Conservation (phyloP, 2,888 invertebrate species). For the Plebejus anna region DNA sequence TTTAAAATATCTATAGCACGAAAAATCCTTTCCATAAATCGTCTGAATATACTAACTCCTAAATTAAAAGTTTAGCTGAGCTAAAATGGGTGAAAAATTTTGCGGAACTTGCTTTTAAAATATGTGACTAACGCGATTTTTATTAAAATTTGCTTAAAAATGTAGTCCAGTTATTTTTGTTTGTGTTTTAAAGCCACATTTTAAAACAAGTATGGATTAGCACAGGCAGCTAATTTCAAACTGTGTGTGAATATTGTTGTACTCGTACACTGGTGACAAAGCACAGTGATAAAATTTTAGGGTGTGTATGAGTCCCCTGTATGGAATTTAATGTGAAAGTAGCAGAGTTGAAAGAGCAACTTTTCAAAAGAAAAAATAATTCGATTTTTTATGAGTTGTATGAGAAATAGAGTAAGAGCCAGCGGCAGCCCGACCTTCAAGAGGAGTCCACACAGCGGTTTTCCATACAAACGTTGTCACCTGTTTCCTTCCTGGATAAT, state of each 20-base stretch:
- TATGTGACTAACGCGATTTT: background rate
- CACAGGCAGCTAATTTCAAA: background rate
- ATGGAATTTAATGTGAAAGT: too few relatives aligned
- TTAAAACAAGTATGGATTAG: background rate
- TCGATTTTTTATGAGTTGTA: too few relatives aligned
- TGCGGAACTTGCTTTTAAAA: slow-evolving; percentile 1
- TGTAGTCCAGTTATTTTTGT: slow-evolving; percentile 12
- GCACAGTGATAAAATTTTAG: background rate
- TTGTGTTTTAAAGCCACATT: background rate
- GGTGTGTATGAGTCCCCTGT: too few relatives aligned
- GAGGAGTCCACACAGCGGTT: too few relatives aligned
- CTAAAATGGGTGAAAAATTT: slow-evolving; percentile 21
- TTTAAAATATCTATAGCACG: background rate
- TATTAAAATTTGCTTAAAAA: slow-evolving; percentile 1
- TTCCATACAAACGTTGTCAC: too few relatives aligned
- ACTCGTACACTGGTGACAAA: background rate
- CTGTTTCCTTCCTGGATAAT: too few relatives aligned
- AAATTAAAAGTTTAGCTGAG: slow-evolving; percentile 19
- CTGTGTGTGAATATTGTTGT: background rate
- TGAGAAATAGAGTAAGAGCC: too few relatives aligned
- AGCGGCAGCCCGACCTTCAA: too few relatives aligned
- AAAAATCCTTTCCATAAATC: slow-evolving; percentile 9
- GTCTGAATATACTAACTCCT: slow-evolving; percentile 1
- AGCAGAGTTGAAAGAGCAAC: too few relatives aligned
- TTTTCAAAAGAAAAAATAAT: too few relatives aligned